Evolutionary conservation across 1,140 invertebrate genomes (phyloP).

Genomic region (Aporrectodea caliginosa): DNA sequence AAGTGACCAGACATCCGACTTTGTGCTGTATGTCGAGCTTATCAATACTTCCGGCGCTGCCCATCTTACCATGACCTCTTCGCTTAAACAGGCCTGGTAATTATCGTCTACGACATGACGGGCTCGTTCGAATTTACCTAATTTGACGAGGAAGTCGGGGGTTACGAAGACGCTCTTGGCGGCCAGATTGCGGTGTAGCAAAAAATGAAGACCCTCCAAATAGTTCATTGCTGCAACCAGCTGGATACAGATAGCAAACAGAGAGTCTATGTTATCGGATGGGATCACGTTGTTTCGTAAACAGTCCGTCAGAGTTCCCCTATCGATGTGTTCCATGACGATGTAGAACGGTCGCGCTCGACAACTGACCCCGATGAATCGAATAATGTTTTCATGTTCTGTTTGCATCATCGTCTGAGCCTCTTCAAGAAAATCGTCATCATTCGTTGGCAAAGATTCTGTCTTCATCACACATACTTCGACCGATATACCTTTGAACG

Average conservation of each 20-base stretch:
- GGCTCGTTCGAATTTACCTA: constrained; percentile 28
- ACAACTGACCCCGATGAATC: constrained; percentile 29
- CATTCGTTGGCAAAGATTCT: background rate
- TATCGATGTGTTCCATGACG: constrained; percentile 20
- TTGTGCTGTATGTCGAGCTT: constrained; percentile 92
- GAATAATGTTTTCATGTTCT: constrained; percentile 27
- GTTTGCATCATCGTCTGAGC: constrained; percentile 25
- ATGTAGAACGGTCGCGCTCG: constrained; percentile 27
- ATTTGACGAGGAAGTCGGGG: constrained; percentile 28
- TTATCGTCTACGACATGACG: constrained; percentile 26
- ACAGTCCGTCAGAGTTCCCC: constrained; percentile 26
- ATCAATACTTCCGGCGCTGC: constrained; percentile 92
- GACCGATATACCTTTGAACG: constrained; percentile 21
- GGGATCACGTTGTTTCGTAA: constrained; percentile 13
- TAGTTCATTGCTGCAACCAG: constrained; percentile 28
- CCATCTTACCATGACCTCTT: constrained; percentile 94
- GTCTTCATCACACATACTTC: constrained; percentile 26
- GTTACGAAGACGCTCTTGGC: constrained; percentile 23
- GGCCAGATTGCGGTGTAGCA: constrained; percentile 28
- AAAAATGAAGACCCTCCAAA: constrained; percentile 25
- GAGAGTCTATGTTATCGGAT: constrained; percentile 24
- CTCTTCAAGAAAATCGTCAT: constrained; percentile 32
- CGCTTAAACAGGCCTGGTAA: constrained; percentile 26
- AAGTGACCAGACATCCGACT: constrained; percentile 98
- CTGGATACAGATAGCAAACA: constrained; percentile 32